phyloP scores from a whole-genome alignment of 2,888 invertebrate genomes.

The Acronicta leporina region DNA sequence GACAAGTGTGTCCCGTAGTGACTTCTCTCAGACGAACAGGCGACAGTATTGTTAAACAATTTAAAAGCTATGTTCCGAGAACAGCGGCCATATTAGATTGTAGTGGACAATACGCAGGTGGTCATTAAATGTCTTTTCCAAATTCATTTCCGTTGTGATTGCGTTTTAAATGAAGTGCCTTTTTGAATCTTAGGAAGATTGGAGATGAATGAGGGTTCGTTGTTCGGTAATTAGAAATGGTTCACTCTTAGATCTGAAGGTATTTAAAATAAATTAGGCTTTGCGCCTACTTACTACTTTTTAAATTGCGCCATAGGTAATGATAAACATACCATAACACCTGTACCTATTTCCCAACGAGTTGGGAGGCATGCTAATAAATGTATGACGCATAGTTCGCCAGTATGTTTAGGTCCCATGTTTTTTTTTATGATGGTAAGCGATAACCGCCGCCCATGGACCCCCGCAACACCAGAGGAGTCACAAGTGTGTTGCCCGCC shows the following conservation, averaged over 20 bases:
- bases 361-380: too few relatives aligned
- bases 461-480: too few relatives aligned
- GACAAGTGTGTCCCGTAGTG: constrained; percentile 75
- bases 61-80: constrained; percentile 73
- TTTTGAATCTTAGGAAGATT: constrained; percentile 37
- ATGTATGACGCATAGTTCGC: too few relatives aligned
- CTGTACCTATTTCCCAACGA: too few relatives aligned
- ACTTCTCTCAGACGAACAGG: constrained; percentile 69
- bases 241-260: constrained; percentile 2
- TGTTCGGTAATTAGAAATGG: constrained; percentile 34
- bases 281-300: background rate
- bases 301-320: too few relatives aligned
- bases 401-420: too few relatives aligned
- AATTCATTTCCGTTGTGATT: constrained; percentile 79
- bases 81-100: constrained; percentile 54
- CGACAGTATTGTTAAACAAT: constrained; percentile 72
- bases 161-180: constrained; percentile 53
- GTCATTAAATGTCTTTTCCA: constrained; percentile 80
- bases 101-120: constrained; percentile 70
- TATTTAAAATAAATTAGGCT: constrained; percentile 31
- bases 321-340: too few relatives aligned
- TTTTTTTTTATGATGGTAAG: too few relatives aligned
- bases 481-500: too few relatives aligned
- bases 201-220: constrained; percentile 29
- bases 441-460: too few relatives aligned